Percentiles rank a stretch among this genome's conserved stretches.
phyloP scores from a whole-genome alignment of 2,113 vertebrate species.

The Panthera uncia region DNA sequence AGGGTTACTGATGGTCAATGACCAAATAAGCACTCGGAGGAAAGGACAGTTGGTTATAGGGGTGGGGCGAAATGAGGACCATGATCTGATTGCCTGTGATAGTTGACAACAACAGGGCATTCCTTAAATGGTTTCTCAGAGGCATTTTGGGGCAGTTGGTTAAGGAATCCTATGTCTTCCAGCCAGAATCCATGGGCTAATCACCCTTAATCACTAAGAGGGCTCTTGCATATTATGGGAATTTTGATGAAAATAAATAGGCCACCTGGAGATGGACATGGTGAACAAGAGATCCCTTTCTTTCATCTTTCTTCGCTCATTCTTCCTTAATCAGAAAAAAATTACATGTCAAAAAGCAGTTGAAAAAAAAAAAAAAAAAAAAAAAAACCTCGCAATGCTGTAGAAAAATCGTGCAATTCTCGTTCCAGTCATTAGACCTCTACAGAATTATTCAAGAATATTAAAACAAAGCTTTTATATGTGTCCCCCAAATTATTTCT shows the following conservation, averaged over 20 bases:
- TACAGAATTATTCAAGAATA: neutral
- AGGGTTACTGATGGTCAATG: neutral
- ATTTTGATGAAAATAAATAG: neutral
- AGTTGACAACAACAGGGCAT: neutral
- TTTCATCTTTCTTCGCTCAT: neutral
- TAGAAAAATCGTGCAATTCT: neutral
- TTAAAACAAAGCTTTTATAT: neutral
- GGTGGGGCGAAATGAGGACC: neutral
- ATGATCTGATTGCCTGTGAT: neutral
- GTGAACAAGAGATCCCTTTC: neutral
- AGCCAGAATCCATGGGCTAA: neutral
- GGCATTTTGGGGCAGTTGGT: neutral
- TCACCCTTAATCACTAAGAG: neutral
- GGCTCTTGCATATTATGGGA: neutral
- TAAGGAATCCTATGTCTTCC: neutral
- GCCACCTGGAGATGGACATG: neutral
- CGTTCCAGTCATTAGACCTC: neutral
- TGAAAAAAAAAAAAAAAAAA: neutral
- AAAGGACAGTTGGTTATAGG: neutral
- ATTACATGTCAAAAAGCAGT: neutral
- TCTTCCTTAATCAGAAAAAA: neutral
- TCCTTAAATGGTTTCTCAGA: constrained; percentile 19
- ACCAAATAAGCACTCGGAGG: neutral
- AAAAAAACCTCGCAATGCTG: neutral
- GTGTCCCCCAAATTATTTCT: constrained; percentile 41